Percentiles rank a stretch among this genome's conserved stretches.
These are phyloP conservation scores for Leptura quadrifasciata DNA, from an alignment of 2,888 invertebrate species.

Conservation along the genomic window DNA sequence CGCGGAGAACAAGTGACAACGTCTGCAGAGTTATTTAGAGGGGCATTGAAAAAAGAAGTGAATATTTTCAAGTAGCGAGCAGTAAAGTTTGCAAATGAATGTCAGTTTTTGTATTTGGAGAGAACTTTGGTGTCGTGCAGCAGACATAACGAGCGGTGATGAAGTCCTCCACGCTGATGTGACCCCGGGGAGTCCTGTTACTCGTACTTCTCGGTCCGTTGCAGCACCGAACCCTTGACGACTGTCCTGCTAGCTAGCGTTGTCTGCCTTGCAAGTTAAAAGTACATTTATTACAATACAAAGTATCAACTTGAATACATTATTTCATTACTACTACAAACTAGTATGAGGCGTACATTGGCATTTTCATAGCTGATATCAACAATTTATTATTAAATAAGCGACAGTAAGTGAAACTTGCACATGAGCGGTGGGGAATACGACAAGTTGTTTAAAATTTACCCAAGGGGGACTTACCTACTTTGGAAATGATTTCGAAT, in stretches of 20 bases:
- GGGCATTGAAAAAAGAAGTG: conserved; percentile 21
- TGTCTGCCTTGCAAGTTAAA: conserved; percentile 41
- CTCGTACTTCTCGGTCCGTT: conserved; percentile 43
- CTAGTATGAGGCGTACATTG: neutral
- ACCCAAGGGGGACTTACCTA: no score
- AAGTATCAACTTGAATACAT: neutral
- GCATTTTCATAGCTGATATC: no score
- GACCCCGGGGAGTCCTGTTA: conserved; percentile 55
- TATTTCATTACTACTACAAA: neutral
- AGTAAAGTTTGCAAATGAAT: conserved; percentile 56
- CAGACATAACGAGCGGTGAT: conserved; percentile 60
- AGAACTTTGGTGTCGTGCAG: conserved; percentile 47
- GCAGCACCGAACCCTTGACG: conserved; percentile 29
- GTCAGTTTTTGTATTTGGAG: conserved; percentile 54
- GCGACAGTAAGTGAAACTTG: no score
- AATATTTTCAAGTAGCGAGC: conserved; percentile 36
- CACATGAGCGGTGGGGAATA: no score
- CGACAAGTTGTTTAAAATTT: no score
- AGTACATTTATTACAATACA: conserved; percentile 40
- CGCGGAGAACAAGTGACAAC: conserved; percentile 16
- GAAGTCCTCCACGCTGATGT: conserved; percentile 59
- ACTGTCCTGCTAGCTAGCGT: conserved; percentile 1
- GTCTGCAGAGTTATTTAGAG: conserved; percentile 19
- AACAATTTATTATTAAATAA: no score
- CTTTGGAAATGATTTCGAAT: no score